Base-by-base conservation (phyloP, 2,113 vertebrate genomes). In the Tragelaphus imberbis region DNA sequence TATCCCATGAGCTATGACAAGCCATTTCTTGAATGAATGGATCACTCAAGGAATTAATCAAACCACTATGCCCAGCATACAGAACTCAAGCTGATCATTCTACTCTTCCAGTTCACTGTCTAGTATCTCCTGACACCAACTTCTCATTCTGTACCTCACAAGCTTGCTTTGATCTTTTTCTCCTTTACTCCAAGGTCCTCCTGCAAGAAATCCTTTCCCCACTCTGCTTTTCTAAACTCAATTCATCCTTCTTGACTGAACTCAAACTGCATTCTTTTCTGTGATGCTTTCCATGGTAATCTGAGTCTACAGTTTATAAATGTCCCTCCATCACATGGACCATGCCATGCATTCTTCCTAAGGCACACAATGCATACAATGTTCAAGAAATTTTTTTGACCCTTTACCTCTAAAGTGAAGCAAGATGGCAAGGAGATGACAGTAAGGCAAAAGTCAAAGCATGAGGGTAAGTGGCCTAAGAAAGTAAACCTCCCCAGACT, bases 41-140 rank as follows among this genome's bases (percentile, higher is more conserved):
- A 61, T 96, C 79, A 95, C 58, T 77, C 14, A 71, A 68, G 92
- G 17, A 97, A 93, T 93, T 68, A 89, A 96, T 56, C n/a, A 95
- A 95, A 59, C 80, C 90, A 65, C 33, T 17, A 55, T 44, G 11
- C 11, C 14, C 25, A 87, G 36, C 30, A 91, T n/a, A 58, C 71
- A 94, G 84, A 84, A 90, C 49, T 75, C 53, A 87, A 79, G 36
- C 5, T 53, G 30, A 40, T 61, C 61, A 51, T 58, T 14, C 12
- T 53, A 77, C 12, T 85, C 55, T 65, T 91, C 21, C 21, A 91
- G 49, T 58, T 82, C 79, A 68, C 77, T 65, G n/a, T 40, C 21
- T 12, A n/a, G n/a, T 71, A 89, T n/a, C 71, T 55, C 40, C 75
- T 40, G 93, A 86, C 19, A 65, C 17, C 84, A 84, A 71, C 36